Percentiles rank a stretch among this genome's conserved stretches.
Evolutionary conservation across 2,113 vertebrate species (phyloP).

Genomic region (Ranitomeya variabilis): DNA sequence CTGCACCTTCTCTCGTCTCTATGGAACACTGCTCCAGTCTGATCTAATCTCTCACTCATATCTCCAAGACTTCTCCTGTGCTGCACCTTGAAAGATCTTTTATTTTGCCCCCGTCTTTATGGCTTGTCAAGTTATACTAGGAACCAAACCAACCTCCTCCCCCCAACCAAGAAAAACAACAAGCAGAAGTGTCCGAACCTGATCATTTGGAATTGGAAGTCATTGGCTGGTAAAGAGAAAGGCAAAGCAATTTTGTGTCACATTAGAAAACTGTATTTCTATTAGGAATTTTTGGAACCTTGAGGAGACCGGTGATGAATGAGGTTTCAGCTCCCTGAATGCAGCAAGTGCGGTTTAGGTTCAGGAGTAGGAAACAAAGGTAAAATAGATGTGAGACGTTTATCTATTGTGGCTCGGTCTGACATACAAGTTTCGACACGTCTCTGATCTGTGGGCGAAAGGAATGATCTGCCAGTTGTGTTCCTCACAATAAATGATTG

Average conservation of each 20-base stretch:
- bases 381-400: not conserved
- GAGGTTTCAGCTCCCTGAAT: not conserved
- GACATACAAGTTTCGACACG: constrained; percentile 22
- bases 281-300: not conserved
- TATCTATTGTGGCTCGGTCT: not conserved
- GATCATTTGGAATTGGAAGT: not conserved
- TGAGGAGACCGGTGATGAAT: not conserved
- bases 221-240: not conserved
- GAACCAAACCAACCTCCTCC: no score
- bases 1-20: no score
- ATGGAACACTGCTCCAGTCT: no score
- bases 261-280: not conserved
- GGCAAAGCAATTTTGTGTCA: not conserved
- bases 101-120: not conserved
- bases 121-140: no score
- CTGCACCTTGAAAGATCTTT: not conserved
- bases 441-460: not conserved
- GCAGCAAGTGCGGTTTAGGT: not conserved
- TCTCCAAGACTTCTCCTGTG: not conserved
- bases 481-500: constrained; percentile 12
- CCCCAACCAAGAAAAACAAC: no score
- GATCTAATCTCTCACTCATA: not conserved
- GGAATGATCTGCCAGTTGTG: not conserved
- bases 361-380: not conserved
- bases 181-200: no score